phyloP scores from a whole-genome alignment of 2,113 vertebrate species.

The Hassar affinis region DNA sequence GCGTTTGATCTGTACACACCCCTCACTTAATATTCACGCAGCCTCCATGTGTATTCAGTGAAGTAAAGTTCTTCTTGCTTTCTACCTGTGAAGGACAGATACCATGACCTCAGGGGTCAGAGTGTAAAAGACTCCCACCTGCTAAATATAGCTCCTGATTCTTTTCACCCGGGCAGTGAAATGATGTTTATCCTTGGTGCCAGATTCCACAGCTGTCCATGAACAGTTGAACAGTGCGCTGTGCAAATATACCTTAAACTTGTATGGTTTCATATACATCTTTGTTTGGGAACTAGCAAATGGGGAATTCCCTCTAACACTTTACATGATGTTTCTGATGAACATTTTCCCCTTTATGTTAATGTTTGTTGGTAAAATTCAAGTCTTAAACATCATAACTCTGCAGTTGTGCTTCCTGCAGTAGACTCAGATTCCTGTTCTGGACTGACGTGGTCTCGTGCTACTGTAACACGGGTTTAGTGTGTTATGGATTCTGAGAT shows the following conservation, averaged over 20 bases:
- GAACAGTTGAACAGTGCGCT: background rate
- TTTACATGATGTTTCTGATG: background rate
- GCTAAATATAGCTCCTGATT: slow-evolving; percentile 9
- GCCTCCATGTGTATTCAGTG: background rate
- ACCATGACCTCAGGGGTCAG: background rate
- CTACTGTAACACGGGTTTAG: background rate
- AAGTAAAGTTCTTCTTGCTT: background rate
- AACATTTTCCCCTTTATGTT: background rate
- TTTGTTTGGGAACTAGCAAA: background rate
- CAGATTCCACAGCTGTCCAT: slow-evolving; percentile 18
- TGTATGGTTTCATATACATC: background rate
- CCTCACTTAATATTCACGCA: background rate
- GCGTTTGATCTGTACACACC: background rate
- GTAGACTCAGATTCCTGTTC: background rate
- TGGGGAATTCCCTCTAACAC: background rate
- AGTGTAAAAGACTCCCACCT: slow-evolving; percentile 2
- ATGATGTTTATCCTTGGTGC: background rate
- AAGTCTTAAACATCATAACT: background rate
- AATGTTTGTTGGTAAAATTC: background rate
- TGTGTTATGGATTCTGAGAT: background rate
- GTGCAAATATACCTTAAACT: slow-evolving; percentile 20
- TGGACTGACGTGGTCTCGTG: background rate
- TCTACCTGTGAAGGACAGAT: background rate
- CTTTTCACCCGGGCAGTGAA: background rate
- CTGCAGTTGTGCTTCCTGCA: background rate